phyloP scores from a whole-genome alignment of 1,140 invertebrate species.

The Neotoxoptera formosana region DNA sequence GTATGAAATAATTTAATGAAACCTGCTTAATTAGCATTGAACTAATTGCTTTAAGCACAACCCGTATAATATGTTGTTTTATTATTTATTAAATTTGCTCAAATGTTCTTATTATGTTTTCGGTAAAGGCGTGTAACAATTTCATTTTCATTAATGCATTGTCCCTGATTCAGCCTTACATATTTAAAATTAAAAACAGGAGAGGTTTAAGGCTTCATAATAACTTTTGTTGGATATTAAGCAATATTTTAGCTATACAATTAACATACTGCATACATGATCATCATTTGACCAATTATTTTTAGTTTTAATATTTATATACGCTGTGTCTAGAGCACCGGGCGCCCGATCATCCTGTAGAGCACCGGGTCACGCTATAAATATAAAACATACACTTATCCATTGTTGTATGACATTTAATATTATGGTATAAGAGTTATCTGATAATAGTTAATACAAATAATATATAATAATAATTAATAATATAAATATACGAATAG shows the following conservation, averaged over 20 bases:
- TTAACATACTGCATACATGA: background rate
- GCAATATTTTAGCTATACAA: conserved; percentile 1
- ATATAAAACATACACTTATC: no score
- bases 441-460: no score
- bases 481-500: no score
- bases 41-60: background rate
- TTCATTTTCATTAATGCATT: background rate
- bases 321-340: no score
- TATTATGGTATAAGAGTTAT: no score
- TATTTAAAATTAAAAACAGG: background rate
- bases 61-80: background rate
- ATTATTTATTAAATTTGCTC: background rate
- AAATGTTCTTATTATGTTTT: background rate
- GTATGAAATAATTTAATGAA: conserved; percentile 8
- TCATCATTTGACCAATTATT: background rate
- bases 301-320: background rate
- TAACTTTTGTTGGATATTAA: background rate
- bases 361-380: no score
- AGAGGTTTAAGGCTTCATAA: background rate
- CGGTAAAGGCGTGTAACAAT: background rate
- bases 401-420: no score
- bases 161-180: background rate
- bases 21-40: conserved; percentile 34
- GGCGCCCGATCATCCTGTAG: no score
- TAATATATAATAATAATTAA: no score